Conservation (phyloP, 2,113 vertebrate species). For the Aegypius monachus region DNA sequence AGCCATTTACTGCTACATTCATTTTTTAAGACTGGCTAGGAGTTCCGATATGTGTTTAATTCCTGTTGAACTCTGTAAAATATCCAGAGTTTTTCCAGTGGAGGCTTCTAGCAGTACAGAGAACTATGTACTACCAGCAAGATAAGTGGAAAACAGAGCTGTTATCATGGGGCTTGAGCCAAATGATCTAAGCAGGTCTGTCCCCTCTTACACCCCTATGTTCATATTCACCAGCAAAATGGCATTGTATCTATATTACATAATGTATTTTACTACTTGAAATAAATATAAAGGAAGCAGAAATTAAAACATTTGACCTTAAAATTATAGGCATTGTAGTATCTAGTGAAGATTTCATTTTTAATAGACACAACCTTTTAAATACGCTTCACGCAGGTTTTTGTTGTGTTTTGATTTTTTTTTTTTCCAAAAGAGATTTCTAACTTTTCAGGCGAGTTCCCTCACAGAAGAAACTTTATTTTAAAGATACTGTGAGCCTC, state of each 20-base stretch:
- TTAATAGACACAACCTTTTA: neutral
- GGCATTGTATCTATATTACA: accelerated
- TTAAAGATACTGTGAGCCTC: neutral
- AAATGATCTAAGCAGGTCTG: neutral
- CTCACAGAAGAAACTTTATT: neutral
- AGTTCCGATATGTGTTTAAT: neutral
- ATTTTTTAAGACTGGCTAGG: neutral
- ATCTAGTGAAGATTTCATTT: neutral
- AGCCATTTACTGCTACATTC: neutral
- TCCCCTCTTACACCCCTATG: neutral
- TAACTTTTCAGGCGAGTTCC: neutral
- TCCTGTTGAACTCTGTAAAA: neutral
- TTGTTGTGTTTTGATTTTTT: neutral
- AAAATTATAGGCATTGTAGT: neutral
- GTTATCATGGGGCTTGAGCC: neutral
- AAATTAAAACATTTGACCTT: neutral
- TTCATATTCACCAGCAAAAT: neutral
- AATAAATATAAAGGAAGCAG: neutral
- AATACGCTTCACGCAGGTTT: neutral
- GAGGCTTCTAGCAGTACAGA: neutral
- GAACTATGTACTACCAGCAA: neutral
- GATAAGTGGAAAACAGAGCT: neutral
- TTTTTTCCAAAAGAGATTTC: neutral
- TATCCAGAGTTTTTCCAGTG: neutral
- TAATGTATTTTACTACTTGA: neutral